Conservation (phyloP, 2,113 vertebrate genomes). For the Danionella cerebrum region DNA sequence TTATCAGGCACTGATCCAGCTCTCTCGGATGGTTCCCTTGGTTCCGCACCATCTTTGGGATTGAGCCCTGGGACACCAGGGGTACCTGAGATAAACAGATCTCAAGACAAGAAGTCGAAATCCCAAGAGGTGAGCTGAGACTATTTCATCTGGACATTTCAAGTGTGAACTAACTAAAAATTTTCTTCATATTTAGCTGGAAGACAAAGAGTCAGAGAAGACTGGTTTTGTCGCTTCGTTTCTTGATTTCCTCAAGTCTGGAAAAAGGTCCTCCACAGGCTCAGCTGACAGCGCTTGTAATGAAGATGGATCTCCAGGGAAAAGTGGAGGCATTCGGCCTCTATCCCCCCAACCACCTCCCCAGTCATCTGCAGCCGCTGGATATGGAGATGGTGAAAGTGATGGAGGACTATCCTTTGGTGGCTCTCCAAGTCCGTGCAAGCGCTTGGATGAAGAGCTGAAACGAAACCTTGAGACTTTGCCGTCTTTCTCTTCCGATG, state of each 20-base stretch:
- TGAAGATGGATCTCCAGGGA: conserved; percentile 59
- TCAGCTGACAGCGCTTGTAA: conserved; percentile 62
- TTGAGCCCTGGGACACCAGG: conserved; percentile 67
- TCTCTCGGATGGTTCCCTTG: conserved; percentile 68
- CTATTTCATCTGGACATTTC: not conserved
- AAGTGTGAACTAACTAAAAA: not conserved
- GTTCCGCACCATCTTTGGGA: conserved; percentile 67
- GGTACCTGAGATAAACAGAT: conserved; percentile 68
- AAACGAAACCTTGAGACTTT: conserved; percentile 87
- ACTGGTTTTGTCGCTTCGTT: conserved; percentile 89
- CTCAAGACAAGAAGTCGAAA: conserved; percentile 80
- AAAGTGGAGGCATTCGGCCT: conserved; percentile 57
- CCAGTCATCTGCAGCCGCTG: conserved; percentile 42
- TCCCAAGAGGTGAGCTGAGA: conserved; percentile 66
- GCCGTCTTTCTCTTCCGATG: conserved; percentile 85
- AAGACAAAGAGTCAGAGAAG: conserved; percentile 85
- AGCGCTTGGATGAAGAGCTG: conserved; percentile 82
- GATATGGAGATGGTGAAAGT: conserved; percentile 66
- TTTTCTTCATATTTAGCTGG: conserved; percentile 56
- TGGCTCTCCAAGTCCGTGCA: conserved; percentile 77
- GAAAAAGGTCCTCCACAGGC: conserved; percentile 74
- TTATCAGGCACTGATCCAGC: conserved; percentile 68
- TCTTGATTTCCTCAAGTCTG: conserved; percentile 85
- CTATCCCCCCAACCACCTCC: conserved; percentile 57
- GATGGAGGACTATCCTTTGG: conserved; percentile 74